Evolutionary conservation across 2,888 invertebrate genomes (phyloP), one percentile per base, ranked within the genome.

Genomic region (Machimus atricapillus): DNA sequence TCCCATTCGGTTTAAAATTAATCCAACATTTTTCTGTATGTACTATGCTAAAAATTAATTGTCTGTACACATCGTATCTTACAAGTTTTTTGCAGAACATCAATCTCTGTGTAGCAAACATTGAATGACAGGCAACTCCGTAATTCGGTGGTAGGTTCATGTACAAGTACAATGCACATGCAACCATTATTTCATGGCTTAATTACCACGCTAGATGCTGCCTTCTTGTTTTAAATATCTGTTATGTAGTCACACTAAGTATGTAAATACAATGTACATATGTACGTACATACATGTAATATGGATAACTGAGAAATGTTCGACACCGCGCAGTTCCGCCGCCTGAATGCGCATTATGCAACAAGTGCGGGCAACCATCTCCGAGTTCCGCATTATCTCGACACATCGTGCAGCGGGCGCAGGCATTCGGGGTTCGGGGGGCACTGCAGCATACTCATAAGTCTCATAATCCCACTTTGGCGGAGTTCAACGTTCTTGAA

Each of bases 401-500:
- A 46, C 27, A 23, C 79, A 52, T 81, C 52, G 79, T 23, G 34
- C 79, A 34, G 43, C 16, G 27, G 79, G 31, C 31, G 31, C 2
- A 3, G 16, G n/a, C n/a, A n/a, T n/a, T n/a, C 52, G 8, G 1
- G 43, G 43, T 46, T 46, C 14, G 23, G 52, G 23, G 56, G 16
- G 12, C 43, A 43, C n/a, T 23, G 34, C 76, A 76, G 34, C 76
- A 76, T 37, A 52, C 79, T 81, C 46, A 52, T 81, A 52, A 81
- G 52, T 52, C 31, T 81, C 52, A 81, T 52, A 46, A 81, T 52
- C 52, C 79, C 79, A 52, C 79, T 81, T 81, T 14, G 79, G 19
- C 34, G 40, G 52, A 56, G 79, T 81, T 81, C 79, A 81, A 81
- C 52, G 79, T 27, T 27, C 79, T 81, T 81, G 79, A 81, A 79